phyloP scores from a whole-genome alignment of 2,797 vertebrate genomes.

The Myioborus melanocephalus region DNA sequence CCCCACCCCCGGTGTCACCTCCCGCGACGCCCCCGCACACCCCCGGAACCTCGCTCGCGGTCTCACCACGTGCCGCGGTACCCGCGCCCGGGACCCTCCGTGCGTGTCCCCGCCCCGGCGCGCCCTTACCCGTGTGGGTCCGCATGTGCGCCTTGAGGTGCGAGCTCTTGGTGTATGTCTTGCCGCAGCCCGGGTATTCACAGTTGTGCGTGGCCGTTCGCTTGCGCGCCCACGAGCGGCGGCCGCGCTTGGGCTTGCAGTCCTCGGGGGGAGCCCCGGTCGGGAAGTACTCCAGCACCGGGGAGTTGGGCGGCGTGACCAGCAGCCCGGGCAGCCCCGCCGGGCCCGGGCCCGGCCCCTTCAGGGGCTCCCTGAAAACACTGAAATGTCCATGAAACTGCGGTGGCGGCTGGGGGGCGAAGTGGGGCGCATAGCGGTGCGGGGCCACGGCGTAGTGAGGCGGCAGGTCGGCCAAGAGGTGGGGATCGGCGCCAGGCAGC shows the following conservation, averaged over 20 bases:
- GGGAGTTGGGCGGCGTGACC: conserved; percentile 89
- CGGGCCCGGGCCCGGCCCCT: conserved; percentile 66
- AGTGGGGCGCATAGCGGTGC: conserved; percentile 58
- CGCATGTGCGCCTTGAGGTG: conserved; percentile 94
- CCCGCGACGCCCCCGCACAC: not conserved
- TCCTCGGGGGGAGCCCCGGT: conserved; percentile 60
- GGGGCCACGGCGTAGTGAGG: conserved; percentile 36
- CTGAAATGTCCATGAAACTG: conserved; percentile 84
- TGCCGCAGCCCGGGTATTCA: conserved; percentile 90
- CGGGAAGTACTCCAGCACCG: conserved; percentile 84
- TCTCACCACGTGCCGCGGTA: not conserved
- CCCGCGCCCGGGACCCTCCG: not conserved
- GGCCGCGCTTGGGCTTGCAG: conserved; percentile 84
- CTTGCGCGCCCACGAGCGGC: conserved; percentile 88
- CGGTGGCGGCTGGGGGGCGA: conserved; percentile 57
- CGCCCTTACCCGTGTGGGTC: conserved; percentile 87
- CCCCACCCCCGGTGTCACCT: not conserved
- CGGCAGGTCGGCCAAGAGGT: conserved; percentile 22
- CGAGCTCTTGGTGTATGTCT: conserved; percentile 94
- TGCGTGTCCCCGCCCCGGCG: not conserved
- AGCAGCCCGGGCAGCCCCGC: conserved; percentile 78
- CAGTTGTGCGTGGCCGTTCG: conserved; percentile 91
- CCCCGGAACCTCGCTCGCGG: not conserved
- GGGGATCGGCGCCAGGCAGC: conserved; percentile 24
- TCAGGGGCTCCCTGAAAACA: conserved; percentile 79